These are phyloP conservation scores for Agrenia bidenticulata DNA, from an alignment of 2,888 invertebrate species.

Conservation along the genomic window DNA sequence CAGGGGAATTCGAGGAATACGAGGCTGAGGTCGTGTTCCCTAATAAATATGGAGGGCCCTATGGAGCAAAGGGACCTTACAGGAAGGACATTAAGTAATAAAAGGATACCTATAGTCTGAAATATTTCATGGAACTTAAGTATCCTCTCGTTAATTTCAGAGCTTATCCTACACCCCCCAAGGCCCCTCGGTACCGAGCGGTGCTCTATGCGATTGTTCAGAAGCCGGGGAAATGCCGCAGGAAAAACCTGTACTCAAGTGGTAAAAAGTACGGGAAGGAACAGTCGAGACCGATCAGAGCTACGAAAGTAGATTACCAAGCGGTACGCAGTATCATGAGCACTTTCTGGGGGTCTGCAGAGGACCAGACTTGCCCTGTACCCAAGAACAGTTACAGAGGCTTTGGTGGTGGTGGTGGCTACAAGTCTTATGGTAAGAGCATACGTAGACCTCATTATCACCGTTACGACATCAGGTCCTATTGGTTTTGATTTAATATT, in stretches of 20 bases:
- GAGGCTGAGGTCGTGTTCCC: constrained; percentile 14
- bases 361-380: constrained; percentile 6
- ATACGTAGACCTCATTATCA: too few species aligned
- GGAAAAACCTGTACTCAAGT: constrained; percentile 25
- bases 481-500: too few species aligned
- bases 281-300: constrained; percentile 43
- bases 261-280: constrained; percentile 27
- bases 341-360: constrained; percentile 27
- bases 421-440: too few species aligned
- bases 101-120: too few species aligned
- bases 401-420: too few species aligned
- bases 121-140: not conserved
- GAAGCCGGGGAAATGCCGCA: constrained; percentile 31
- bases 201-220: constrained; percentile 47
- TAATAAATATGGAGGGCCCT: not conserved
- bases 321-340: constrained; percentile 39
- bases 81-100: constrained; percentile 41
- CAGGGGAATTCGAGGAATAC: not conserved
- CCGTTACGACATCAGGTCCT: too few species aligned
- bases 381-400: too few species aligned
- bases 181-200: constrained; percentile 32
- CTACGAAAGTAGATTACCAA: constrained; percentile 36
- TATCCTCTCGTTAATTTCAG: constrained; percentile 18
- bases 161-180: constrained; percentile 28
- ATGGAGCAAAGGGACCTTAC: constrained; percentile 8